These are phyloP conservation scores for Brachylomia viminalis DNA, from an alignment of 2,888 invertebrate species.

Conservation along the genomic window DNA sequence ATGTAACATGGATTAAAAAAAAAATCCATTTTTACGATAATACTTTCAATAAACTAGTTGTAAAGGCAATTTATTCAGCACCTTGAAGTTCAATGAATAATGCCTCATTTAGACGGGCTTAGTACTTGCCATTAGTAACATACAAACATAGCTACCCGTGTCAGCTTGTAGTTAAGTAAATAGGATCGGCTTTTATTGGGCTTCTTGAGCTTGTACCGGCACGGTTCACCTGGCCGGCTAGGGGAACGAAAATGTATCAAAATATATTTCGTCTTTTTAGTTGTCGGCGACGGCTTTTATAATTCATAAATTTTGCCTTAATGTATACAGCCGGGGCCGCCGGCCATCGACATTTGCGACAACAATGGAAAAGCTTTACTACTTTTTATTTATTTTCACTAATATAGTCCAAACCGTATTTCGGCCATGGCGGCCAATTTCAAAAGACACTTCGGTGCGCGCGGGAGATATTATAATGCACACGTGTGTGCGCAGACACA, in stretches of 20 bases:
- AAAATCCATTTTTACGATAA: conserved; percentile 25
- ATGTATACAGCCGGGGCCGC: background rate
- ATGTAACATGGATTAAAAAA: conserved; percentile 41
- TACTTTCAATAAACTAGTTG: conserved; percentile 22
- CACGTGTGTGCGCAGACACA: too few species aligned
- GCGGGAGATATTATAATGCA: too few species aligned
- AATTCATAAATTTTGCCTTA: background rate
- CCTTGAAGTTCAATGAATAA: conserved; percentile 22
- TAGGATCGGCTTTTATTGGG: background rate
- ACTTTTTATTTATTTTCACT: background rate
- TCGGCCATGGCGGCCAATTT: too few species aligned
- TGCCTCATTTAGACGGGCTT: conserved; percentile 15
- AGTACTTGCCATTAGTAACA: background rate
- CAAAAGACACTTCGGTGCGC: too few species aligned
- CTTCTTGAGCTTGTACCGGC: background rate
- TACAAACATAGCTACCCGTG: background rate
- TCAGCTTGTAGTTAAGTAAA: background rate
- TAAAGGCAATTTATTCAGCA: conserved; percentile 42
- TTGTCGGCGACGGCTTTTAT: background rate
- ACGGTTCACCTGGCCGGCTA: background rate
- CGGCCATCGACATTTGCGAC: too few species aligned
- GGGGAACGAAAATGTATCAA: background rate
- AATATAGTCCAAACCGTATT: too few species aligned
- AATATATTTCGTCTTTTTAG: background rate
- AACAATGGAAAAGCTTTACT: background rate